Base-by-base conservation (phyloP, 2,888 invertebrate genomes). In the Troilus luridus region DNA sequence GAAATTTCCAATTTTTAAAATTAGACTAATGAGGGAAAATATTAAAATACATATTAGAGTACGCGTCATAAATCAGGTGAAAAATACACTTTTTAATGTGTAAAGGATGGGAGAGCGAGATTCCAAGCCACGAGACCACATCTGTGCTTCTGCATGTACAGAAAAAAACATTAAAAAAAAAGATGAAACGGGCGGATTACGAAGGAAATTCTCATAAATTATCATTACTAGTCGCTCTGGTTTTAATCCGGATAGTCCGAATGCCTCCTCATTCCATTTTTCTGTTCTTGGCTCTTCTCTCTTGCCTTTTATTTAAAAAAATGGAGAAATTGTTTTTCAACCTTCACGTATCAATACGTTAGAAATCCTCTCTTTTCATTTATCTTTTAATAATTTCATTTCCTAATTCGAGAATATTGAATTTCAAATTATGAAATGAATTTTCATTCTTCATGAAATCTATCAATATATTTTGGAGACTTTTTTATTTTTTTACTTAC, bases 161-260 rank as follows among this genome's bases (percentile, higher is more conserved):
- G 27, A 27, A 27, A 11, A 59, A 59, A 59, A 59, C 10, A n/a
- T n/a, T n/a, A 6, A 59, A 6, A 59, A 67, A 67, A 67, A 77
- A 77, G 41, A 41, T 27, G 72, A 41, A 41, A 17, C 7, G 72
- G 72, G 14, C 17, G 72, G 72, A 41, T 77, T 77, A 77, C 72
- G 12, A 6, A 77, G 7, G 24, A 77, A 77, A 19, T 77, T 77
- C 72, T 77, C 72, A 77, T 77, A 77, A 77, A 77, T 77, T 77
- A 77, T 77, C 72, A 77, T 77, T 77, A 77, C 72, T 17, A 41
- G 27, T 77, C 72, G 72, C 9, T 77, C 72, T 41, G 72, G 3
- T 77, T 72, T 41, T 77, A 77, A 77, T 77, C 72, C 72, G 72
- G 72, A 41, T 17, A 27, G 17, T 19, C 19, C 27, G 72, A 77